phyloP scores from a whole-genome alignment of 2,888 invertebrate species.

The Drosophila emarginata region DNA sequence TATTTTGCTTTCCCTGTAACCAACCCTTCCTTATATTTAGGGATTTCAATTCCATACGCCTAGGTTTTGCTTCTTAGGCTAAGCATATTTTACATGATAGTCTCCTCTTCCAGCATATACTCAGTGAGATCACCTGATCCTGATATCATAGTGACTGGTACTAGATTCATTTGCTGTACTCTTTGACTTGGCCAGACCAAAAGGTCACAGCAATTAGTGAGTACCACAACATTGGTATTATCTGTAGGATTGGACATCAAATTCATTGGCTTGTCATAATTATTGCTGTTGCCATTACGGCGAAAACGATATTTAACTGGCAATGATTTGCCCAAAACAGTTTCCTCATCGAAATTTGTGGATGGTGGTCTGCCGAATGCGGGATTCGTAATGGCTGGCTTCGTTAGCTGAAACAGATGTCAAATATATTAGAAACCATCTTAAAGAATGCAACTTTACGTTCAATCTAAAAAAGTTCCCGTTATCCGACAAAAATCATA shows the following conservation, averaged over 20 bases:
- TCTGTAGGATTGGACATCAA: conserved; percentile 51
- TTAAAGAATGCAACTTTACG: no score
- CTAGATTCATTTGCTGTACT: conserved; percentile 66
- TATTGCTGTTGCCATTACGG: conserved; percentile 48
- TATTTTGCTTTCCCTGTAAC: background rate
- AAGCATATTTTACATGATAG: conserved; percentile 57
- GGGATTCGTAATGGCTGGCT: conserved; percentile 52
- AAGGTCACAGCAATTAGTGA: conserved; percentile 59
- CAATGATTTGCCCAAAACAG: conserved; percentile 53
- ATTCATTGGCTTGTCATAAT: conserved; percentile 40
- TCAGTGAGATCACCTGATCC: conserved; percentile 64
- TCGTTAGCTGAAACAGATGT: conserved; percentile 43
- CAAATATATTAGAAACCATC: no score
- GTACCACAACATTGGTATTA: conserved; percentile 64
- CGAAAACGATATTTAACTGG: conserved; percentile 66
- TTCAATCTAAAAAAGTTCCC: background rate
- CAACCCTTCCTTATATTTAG: background rate
- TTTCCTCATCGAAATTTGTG: conserved; percentile 66
- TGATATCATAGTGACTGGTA: conserved; percentile 60
- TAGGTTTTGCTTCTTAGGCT: background rate
- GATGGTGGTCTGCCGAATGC: conserved; percentile 26
- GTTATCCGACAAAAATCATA: conserved; percentile 6
- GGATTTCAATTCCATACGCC: background rate
- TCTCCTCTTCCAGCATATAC: conserved; percentile 67
- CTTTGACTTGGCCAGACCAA: conserved; percentile 70